Conservation (phyloP, 2,888 invertebrate species). For the Polietes domitor region DNA sequence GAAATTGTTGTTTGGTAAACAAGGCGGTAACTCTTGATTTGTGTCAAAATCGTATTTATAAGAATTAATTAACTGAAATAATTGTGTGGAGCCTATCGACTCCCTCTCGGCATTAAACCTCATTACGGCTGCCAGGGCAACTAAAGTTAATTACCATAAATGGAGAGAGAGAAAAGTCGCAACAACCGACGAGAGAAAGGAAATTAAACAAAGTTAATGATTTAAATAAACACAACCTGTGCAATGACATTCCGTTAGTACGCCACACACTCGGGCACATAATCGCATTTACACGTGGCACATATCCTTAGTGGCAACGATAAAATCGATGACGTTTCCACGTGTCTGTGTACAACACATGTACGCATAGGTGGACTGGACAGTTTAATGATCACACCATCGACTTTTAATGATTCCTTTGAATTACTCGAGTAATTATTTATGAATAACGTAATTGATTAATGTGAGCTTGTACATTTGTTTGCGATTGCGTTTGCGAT, state of each 20-base stretch:
- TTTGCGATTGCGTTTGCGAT: not conserved
- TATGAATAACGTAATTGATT: conserved; percentile 43
- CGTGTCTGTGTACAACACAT: not conserved
- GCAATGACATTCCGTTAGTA: not conserved
- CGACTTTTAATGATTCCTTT: not conserved
- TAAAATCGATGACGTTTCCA: not conserved
- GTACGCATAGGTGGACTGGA: not conserved
- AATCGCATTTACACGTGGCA: not conserved
- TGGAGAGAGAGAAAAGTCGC: too few species aligned
- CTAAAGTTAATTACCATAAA: too few species aligned
- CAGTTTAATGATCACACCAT: not conserved
- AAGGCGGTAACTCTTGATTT: not conserved
- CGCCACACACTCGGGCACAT: not conserved
- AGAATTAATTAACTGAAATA: too few species aligned
- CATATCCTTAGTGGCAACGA: not conserved
- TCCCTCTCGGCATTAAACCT: too few species aligned
- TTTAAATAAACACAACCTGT: not conserved
- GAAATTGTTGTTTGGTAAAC: not conserved
- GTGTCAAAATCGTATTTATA: not conserved
- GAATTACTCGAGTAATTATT: conserved; percentile 18
- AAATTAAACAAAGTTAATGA: not conserved
- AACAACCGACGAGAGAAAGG: not conserved
- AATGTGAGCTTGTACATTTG: conserved; percentile 22
- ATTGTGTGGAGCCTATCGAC: too few species aligned
- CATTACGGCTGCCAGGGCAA: too few species aligned